phyloP scores from a whole-genome alignment of 2,797 vertebrate genomes.

The Ptychadena robeensis region DNA sequence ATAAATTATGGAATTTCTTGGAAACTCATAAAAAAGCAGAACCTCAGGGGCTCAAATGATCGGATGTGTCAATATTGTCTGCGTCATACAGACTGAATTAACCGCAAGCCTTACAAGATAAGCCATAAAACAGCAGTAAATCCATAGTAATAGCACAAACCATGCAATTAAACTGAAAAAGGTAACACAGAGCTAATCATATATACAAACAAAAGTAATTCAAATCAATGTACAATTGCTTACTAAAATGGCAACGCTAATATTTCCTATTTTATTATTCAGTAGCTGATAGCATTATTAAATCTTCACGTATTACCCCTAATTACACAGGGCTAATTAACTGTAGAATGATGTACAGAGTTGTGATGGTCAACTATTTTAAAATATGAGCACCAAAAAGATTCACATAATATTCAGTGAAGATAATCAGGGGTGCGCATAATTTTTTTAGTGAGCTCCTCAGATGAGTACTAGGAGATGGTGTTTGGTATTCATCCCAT shows the following conservation, averaged over 20 bases:
- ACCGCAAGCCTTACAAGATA: not conserved
- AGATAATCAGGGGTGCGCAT: too few species aligned
- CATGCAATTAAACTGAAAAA: not conserved
- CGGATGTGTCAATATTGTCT: not conserved
- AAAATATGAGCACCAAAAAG: too few species aligned
- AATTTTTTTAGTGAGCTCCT: too few species aligned
- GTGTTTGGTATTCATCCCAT: too few species aligned
- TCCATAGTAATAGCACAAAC: not conserved
- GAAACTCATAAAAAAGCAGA: not conserved
- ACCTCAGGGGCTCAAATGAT: not conserved
- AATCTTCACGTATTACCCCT: not conserved
- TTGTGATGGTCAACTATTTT: too few species aligned
- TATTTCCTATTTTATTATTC: not conserved
- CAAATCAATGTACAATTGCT: not conserved
- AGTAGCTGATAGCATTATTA: not conserved
- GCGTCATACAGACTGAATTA: constrained; percentile 1
- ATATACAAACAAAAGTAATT: not conserved
- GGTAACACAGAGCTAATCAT: not conserved
- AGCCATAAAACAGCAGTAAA: not conserved
- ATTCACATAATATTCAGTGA: too few species aligned
- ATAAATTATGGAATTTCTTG: not conserved
- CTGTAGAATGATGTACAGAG: too few species aligned
- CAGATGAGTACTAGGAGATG: too few species aligned
- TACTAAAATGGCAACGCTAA: not conserved
- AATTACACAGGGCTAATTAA: too few species aligned